Conservation (phyloP, 1,140 invertebrate species). For the Bilobella aurantiaca region DNA sequence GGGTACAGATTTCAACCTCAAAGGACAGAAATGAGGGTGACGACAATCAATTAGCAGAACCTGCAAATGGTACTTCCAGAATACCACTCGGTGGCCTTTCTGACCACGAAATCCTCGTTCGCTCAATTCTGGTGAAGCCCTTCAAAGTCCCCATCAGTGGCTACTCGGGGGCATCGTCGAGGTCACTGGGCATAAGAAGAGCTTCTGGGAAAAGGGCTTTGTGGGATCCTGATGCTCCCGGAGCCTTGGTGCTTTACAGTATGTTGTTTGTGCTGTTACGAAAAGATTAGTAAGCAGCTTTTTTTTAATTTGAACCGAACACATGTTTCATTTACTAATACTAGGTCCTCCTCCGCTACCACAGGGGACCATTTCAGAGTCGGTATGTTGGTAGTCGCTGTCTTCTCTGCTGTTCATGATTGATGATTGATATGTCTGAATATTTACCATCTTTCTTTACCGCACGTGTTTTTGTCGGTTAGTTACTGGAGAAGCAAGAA, state of each 20-base stretch:
- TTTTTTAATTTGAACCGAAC: too few species aligned
- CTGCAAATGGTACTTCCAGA: background rate
- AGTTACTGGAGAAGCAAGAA: slow-evolving; percentile 46
- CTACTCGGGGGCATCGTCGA: slow-evolving; percentile 58
- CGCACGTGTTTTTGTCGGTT: too few species aligned
- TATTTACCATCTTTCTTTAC: too few species aligned
- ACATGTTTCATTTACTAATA: background rate
- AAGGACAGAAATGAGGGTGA: slow-evolving; percentile 38
- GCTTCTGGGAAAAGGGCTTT: slow-evolving; percentile 60
- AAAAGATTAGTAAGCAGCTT: too few species aligned
- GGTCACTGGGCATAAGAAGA: slow-evolving; percentile 62
- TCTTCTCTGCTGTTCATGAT: too few species aligned
- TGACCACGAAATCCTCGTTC: slow-evolving; percentile 64
- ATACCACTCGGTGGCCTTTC: slow-evolving; percentile 18
- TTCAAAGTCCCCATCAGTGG: slow-evolving; percentile 92
- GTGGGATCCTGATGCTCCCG: slow-evolving; percentile 87
- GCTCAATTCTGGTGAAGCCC: slow-evolving; percentile 66
- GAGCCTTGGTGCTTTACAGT: slow-evolving; percentile 77
- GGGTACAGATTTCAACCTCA: too few species aligned
- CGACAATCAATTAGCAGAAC: slow-evolving; percentile 5
- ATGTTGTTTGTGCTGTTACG: too few species aligned
- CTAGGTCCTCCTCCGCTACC: slow-evolving; percentile 50
- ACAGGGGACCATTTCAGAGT: slow-evolving; percentile 52
- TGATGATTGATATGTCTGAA: too few species aligned
- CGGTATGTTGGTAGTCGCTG: background rate